These are phyloP conservation scores for Simalia tracyae DNA, from an alignment of 2,797 vertebrate genomes.

Conservation along the genomic window DNA sequence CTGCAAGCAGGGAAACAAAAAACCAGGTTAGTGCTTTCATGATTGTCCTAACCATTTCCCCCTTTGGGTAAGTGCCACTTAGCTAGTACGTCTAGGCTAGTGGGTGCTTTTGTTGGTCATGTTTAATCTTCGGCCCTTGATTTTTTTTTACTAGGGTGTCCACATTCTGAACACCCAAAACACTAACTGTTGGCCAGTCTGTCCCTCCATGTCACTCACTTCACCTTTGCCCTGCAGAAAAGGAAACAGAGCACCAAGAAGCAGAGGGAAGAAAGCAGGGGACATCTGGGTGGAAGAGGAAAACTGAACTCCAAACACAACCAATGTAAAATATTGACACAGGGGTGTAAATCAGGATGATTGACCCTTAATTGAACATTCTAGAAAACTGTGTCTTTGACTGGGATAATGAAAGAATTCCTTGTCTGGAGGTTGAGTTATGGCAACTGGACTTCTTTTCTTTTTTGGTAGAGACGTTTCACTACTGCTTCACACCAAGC, in stretches of 20 bases:
- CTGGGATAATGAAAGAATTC: background rate
- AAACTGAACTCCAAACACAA: background rate
- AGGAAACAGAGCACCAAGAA: background rate
- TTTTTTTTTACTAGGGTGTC: background rate
- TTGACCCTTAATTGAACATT: background rate
- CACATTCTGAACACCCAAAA: background rate
- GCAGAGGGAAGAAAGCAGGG: background rate
- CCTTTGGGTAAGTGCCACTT: background rate
- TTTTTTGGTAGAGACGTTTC: too few relatives aligned
- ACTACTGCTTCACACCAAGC: too few relatives aligned
- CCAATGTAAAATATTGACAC: background rate
- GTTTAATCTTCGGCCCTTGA: background rate
- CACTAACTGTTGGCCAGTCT: background rate
- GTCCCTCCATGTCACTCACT: background rate
- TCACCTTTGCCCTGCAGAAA: background rate
- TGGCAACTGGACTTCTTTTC: too few relatives aligned
- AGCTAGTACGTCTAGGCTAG: background rate
- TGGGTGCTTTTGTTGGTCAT: background rate
- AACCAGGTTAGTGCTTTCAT: background rate
- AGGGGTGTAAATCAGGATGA: too few relatives aligned
- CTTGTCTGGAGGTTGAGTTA: background rate
- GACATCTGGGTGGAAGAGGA: background rate
- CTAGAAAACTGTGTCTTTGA: conserved; percentile 3
- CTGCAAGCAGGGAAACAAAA: too few relatives aligned
- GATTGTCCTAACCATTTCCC: background rate